Base-by-base conservation (phyloP, 2,888 invertebrate species). In the Apomyelois bistriatella region DNA sequence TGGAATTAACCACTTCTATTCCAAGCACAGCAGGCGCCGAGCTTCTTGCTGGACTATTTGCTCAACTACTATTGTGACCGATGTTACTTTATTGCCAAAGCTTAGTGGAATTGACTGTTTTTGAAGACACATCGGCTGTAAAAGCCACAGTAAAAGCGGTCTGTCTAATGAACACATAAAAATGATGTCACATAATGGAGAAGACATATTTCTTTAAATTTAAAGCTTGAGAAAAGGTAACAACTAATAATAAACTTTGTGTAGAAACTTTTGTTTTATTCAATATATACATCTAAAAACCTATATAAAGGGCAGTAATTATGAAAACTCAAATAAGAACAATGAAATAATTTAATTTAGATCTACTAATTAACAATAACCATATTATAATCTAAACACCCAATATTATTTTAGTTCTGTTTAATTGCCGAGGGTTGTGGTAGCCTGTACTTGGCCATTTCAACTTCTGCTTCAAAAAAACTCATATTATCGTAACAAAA, bases 391-490 rank as follows among this genome's bases (percentile, higher is more conserved):
- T 43, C 16, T n/a, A 16, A n/a, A 43, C n/a, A 22, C 13, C 38
- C n/a, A 7, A 12, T 13, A 4, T 15, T 46, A n/a, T 36, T 58
- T 62, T 46, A 46, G 12, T 71, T 84, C 58, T 85, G 81, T 57
- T 85, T 85, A 38, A 88, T 57, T 46, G 93, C 92, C 3, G 95
- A 94, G 37, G 97, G 97, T 76, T 95, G 95, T 15, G 95, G 95
- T 53, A 94, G 90, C 69, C 97, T 92, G 70, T 91, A 95, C 69
- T 95, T 94, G 1, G 92, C 90, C 94, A 97, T 94, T 85, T 97
- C 97, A 16, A 95, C 91, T 89, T 97, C 97, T 48, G 97, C 95
- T 83, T 97, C 96, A 65, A 93, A 94, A 74, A 93, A 97, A 62
- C 95, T 95, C 64, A 91, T 93, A 41, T 91, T 91, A 70, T 96